Percentiles rank a stretch among this genome's conserved stretches.
Conservation (phyloP, 2,888 invertebrate genomes). For the Argyra leucocephala region DNA sequence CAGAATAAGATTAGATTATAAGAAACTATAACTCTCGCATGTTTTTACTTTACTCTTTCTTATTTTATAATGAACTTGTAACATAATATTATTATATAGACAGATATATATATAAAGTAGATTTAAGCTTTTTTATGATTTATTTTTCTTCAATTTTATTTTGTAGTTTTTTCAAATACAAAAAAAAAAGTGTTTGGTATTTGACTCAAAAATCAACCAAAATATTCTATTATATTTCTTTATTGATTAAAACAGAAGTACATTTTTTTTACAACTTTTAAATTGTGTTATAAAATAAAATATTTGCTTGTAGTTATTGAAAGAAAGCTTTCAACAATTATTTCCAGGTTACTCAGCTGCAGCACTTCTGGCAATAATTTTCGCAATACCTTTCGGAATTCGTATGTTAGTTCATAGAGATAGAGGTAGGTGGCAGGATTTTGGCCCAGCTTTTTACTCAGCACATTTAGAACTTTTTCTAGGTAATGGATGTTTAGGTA, state of each 20-base stretch:
- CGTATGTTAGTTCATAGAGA: constrained; percentile 57
- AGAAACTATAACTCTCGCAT: no score
- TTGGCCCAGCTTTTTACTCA: constrained; percentile 58
- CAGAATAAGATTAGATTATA: no score
- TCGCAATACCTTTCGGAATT: constrained; percentile 59
- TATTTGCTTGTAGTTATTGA: not conserved
- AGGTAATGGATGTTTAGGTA: constrained; percentile 61
- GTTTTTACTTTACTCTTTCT: no score
- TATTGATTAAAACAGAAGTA: not conserved
- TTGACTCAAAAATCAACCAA: no score
- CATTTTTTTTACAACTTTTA: not conserved
- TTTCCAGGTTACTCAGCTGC: constrained; percentile 73
- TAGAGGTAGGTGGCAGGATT: constrained; percentile 54
- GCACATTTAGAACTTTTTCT: constrained; percentile 61
- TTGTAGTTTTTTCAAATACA: no score
- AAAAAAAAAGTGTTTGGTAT: no score
- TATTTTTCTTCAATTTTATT: no score
- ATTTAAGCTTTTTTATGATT: no score
- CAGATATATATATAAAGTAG: no score
- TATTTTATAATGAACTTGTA: no score
- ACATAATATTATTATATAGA: no score
- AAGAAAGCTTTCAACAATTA: not conserved
- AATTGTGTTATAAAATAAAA: not conserved
- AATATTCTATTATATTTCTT: not conserved
- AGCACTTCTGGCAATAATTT: constrained; percentile 60